These are phyloP conservation scores for Elephas maximus DNA, from an alignment of 2,113 vertebrate genomes.

Conservation along the genomic window DNA sequence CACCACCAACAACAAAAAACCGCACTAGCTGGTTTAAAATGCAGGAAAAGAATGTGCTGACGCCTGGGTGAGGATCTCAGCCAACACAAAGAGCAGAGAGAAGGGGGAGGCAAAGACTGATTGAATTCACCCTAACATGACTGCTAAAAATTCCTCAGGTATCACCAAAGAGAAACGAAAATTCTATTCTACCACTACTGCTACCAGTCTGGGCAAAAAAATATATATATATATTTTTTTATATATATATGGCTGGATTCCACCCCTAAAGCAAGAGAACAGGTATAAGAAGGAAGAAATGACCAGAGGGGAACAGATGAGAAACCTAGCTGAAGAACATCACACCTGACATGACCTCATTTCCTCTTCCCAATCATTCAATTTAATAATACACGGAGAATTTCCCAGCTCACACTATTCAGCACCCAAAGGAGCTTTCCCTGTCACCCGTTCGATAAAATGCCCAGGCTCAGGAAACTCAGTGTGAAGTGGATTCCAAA, in stretches of 20 bases:
- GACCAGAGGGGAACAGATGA: neutral
- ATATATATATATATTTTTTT: too few relatives aligned
- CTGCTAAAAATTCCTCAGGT: slow-evolving; percentile 21
- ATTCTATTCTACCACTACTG: neutral
- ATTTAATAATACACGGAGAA: neutral
- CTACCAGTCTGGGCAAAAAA: neutral
- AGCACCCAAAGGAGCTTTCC: neutral
- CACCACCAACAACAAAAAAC: too few relatives aligned
- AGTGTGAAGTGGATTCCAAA: neutral
- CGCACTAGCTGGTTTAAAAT: neutral
- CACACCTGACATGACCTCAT: neutral
- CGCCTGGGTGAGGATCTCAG: neutral
- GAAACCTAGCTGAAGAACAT: neutral
- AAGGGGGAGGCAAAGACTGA: slow-evolving; percentile 12
- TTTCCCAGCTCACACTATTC: neutral
- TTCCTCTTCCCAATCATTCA: neutral
- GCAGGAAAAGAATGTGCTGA: neutral
- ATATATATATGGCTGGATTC: neutral
- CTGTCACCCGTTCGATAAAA: slow-evolving; percentile 3
- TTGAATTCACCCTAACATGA: neutral
- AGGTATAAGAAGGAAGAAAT: neutral
- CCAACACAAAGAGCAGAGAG: slow-evolving; percentile 5
- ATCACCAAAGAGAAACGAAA: neutral
- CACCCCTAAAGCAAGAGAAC: neutral
- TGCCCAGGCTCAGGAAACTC: neutral